These are phyloP conservation scores for Mythimna lalbum DNA, from an alignment of 2,888 invertebrate species.

Conservation along the genomic window DNA sequence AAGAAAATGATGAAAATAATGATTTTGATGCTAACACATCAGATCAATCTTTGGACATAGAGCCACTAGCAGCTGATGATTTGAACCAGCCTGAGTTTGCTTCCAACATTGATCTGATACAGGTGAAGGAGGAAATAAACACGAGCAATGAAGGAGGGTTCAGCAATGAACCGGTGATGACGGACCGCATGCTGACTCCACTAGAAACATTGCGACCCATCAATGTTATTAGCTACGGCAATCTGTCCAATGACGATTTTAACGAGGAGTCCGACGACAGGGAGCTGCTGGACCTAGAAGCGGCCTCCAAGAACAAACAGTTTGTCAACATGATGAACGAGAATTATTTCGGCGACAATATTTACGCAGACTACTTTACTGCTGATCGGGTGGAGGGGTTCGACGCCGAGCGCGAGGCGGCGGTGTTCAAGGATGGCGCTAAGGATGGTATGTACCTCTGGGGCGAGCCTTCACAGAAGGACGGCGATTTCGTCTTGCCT, in stretches of 20 bases:
- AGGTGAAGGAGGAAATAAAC: constrained; percentile 84
- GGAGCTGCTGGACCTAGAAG: constrained; percentile 83
- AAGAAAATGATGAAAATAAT: constrained; percentile 72
- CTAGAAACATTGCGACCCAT: constrained; percentile 83
- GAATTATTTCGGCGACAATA: constrained; percentile 87
- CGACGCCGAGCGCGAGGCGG: constrained; percentile 76
- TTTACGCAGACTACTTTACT: constrained; percentile 87
- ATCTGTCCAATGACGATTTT: constrained; percentile 79
- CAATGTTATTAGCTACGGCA: constrained; percentile 84
- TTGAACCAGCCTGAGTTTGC: constrained; percentile 68
- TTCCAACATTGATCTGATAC: constrained; percentile 71
- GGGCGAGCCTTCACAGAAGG: constrained; percentile 85
- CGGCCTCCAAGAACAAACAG: constrained; percentile 84
- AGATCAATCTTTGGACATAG: constrained; percentile 84
- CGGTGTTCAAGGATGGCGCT: constrained; percentile 75
- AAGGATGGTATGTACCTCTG: constrained; percentile 82
- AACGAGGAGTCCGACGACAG: constrained; percentile 84
- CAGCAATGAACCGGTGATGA: constrained; percentile 76
- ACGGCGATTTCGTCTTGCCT: constrained; percentile 84
- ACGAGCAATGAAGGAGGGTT: constrained; percentile 81
- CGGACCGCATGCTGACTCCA: constrained; percentile 73
- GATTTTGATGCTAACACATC: constrained; percentile 83
- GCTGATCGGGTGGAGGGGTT: constrained; percentile 85
- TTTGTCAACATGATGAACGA: constrained; percentile 88
- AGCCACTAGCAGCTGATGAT: constrained; percentile 75